Evolutionary conservation across 2,797 vertebrate genomes (phyloP).

Genomic region (Thunnus albacares): DNA sequence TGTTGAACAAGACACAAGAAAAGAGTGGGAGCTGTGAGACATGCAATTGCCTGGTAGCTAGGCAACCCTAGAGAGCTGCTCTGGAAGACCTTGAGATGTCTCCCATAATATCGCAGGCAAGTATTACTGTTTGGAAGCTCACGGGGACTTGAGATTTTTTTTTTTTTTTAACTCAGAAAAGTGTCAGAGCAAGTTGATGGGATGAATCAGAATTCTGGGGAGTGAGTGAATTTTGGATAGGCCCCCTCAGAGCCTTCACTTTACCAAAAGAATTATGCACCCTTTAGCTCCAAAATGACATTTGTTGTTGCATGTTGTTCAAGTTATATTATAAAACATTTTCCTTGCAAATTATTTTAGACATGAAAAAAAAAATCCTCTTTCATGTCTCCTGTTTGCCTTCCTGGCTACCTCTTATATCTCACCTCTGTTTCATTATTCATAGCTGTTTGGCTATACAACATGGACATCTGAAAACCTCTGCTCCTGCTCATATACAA

Average conservation of each 20-base stretch:
- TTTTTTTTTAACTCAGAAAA: constrained; percentile 4
- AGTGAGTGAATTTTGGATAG: constrained; percentile 52
- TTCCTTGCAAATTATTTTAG: neutral
- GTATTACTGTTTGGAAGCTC: constrained; percentile 60
- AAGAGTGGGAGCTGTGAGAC: constrained; percentile 75
- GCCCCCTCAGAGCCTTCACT: constrained; percentile 30
- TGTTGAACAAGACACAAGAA: constrained; percentile 77
- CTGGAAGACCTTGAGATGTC: constrained; percentile 80
- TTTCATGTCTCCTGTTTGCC: constrained; percentile 7
- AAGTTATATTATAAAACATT: neutral
- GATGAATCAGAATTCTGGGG: constrained; percentile 59
- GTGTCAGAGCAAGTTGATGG: constrained; percentile 55
- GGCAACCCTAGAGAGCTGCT: constrained; percentile 83
- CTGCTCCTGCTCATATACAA: constrained; percentile 54
- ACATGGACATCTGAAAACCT: constrained; percentile 64
- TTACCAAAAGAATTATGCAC: constrained; percentile 1
- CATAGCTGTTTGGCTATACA: constrained; percentile 64
- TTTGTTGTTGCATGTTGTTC: neutral
- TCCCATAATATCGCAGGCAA: constrained; percentile 70
- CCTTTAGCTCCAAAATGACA: neutral
- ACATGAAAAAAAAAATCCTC: constrained; percentile 1
- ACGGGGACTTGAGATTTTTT: constrained; percentile 25
- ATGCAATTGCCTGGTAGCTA: constrained; percentile 81
- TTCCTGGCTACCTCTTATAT: constrained; percentile 13
- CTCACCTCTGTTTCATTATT: constrained; percentile 76